Base-by-base conservation (phyloP, 2,113 vertebrate genomes). In the Tinamus guttatus region DNA sequence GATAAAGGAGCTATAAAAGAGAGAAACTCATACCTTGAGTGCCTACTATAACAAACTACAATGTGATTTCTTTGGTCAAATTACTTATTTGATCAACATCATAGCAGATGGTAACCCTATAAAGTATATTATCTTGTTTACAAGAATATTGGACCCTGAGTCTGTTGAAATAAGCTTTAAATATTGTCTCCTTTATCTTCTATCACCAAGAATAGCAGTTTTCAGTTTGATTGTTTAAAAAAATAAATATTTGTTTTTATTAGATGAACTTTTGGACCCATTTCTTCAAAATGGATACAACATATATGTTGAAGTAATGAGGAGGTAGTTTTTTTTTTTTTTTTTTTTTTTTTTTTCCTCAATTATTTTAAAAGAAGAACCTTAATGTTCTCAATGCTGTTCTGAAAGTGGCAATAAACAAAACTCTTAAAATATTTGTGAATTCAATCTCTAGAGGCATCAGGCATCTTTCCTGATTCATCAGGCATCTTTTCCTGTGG, bases 101-200 rank as follows among this genome's bases (percentile, higher is more conserved):
- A 92, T 97, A 98, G 96, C 98, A 99, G 98, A 98, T 99, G 98
- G 97, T 98, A 97, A 94, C 97, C 97, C 96, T 96, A 95, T 90
- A 96, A 97, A 97, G 90, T 98, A 90, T 97, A 89, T 97, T 94
- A 68, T 40, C 59, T 93, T 93, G 84, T 97, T 97, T 96, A 79
- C 81, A 90, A 51, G 11, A 93, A 54, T 77, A 60, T 93, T 94
- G 82, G 79, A 76, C 70, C 84, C 83, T 86, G 15, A 80, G 69
- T 89, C 87, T 95, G 93, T 93, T 93, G 87, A 96, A 95, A 81
- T 96, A 90, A 87, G 76, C 96, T 96, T 95, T 94, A 96, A 95
- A 91, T 93, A 87, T 65, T 49, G 63, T 78, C 15, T 0, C 64
- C 69, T 94, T 77, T 90, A 63, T 59, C 47, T 91, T 94, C 87